These are phyloP conservation scores for Stegostoma tigrinum DNA, from an alignment of 2,113 vertebrate species.

Conservation along the genomic window DNA sequence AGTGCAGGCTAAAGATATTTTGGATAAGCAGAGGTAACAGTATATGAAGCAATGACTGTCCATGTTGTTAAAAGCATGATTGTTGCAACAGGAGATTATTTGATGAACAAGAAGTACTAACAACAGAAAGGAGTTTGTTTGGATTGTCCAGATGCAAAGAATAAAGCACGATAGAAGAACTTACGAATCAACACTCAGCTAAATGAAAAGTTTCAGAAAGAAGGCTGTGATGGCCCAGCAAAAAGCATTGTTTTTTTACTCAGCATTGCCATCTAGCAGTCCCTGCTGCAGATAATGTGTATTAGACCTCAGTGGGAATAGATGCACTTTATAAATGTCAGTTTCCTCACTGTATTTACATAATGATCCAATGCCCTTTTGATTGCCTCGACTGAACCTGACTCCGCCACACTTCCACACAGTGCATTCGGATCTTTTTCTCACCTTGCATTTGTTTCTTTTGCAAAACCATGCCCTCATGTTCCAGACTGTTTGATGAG, in stretches of 20 bases:
- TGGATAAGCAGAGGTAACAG: neutral
- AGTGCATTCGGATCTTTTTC: no score
- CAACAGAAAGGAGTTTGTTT: neutral
- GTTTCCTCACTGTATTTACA: neutral
- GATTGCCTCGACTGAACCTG: no score
- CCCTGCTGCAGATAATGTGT: neutral
- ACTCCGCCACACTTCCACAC: no score
- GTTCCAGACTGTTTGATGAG: no score
- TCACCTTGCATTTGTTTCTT: no score
- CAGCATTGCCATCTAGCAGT: neutral
- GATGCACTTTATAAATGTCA: neutral
- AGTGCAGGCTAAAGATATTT: neutral
- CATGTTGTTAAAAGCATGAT: neutral
- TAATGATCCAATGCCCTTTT: no score
- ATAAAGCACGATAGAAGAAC: neutral
- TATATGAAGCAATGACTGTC: neutral
- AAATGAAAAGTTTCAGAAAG: neutral
- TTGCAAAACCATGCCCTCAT: no score
- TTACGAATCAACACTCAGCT: neutral
- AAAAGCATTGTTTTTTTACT: neutral
- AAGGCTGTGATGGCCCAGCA: neutral
- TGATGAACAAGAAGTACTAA: neutral
- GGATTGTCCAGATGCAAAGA: neutral
- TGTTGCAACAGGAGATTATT: neutral
- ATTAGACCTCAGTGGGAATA: neutral